Base-by-base conservation (phyloP, 1,140 invertebrate genomes). In the Bursaphelenchus mucronatus region DNA sequence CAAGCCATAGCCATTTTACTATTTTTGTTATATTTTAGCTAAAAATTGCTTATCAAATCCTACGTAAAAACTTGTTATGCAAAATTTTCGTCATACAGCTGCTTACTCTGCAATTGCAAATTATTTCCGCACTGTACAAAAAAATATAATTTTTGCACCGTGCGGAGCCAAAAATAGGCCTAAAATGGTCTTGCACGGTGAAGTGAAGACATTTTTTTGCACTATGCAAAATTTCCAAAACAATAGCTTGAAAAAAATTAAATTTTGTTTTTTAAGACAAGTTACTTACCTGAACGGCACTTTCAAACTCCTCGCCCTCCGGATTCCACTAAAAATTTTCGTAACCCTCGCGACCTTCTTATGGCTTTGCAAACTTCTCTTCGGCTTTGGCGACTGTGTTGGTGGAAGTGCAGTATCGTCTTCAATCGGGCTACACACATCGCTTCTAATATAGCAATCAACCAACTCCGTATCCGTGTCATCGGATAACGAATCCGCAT, bases 251-350 rank as follows among this genome's bases (percentile, higher is more conserved):
- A 5, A 30, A 30, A 30, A 30, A 30, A 30, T 30, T 3, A 5
- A 30, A 30, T 30, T 30, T 30, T 30, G 30, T 1, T 5, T 30
- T 5, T 5, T 30, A 30, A 30, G n/a, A n/a, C n/a, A n/a, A 30
- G 30, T 5, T 30, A 44, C 13, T n/a, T 39, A n/a, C 13, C 13
- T 39, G 7, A 59, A 59, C 19, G 13, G 13, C 13, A 59, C 45
- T 44, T 59, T 59, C 15, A 59, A 39, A 50, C 57, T 59, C 13
- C 30, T 39, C 21, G 57, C 57, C 4, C 57, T 39, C 6, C 57
- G 57, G 9, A 59, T 43, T 30, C 57, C 57, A 11, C n/a, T 15
- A 44, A 55, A 55, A n/a, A 39, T 15, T n/a, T 39, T n/a, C 54
- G 1, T 1, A 44, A 55, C 54, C 7, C 13, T 44, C n/a, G 41